phyloP scores from a whole-genome alignment of 2,888 invertebrate species.

The Liopterus haemorrhoidalis region DNA sequence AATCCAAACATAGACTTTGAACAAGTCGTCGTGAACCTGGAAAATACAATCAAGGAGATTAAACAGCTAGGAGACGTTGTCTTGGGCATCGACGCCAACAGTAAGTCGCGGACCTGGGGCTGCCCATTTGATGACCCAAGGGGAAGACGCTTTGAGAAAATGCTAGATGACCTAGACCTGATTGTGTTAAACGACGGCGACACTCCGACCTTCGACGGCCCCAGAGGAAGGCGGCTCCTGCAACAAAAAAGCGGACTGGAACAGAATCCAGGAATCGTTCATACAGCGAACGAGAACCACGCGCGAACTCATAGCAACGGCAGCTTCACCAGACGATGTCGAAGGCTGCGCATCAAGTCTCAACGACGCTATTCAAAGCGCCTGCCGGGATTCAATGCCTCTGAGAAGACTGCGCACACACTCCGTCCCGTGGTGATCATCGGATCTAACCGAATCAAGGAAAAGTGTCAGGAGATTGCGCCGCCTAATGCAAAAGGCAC shows the following conservation, averaged over 20 bases:
- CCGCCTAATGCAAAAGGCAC: conserved; percentile 8
- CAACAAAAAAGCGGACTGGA: conserved; percentile 11
- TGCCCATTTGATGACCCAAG: conserved; percentile 1
- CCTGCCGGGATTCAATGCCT: conserved; percentile 17
- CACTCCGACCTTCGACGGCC: conserved; percentile 8
- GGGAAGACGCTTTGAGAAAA: not conserved
- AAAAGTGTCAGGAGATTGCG: conserved; percentile 3
- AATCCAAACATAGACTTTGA: not conserved
- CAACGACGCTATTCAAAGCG: conserved; percentile 10
- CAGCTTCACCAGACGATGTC: too few species aligned
- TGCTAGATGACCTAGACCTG: not conserved
- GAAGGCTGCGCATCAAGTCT: conserved; percentile 4
- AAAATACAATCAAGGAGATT: conserved; percentile 3
- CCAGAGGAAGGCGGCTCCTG: conserved; percentile 9
- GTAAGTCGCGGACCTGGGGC: conserved; percentile 10
- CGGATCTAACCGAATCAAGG: conserved; percentile 11
- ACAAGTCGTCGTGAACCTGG: not conserved
- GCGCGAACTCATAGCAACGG: not conserved
- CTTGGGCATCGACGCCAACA: conserved; percentile 7
- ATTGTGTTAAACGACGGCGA: not conserved
- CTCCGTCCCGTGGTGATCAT: conserved; percentile 25
- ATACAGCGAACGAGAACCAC: not conserved
- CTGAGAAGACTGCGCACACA: conserved; percentile 4
- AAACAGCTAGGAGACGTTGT: conserved; percentile 1
- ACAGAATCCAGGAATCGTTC: not conserved